Base-by-base conservation (phyloP, 2,113 vertebrate species). In the Cyphomyrus plagiostoma region DNA sequence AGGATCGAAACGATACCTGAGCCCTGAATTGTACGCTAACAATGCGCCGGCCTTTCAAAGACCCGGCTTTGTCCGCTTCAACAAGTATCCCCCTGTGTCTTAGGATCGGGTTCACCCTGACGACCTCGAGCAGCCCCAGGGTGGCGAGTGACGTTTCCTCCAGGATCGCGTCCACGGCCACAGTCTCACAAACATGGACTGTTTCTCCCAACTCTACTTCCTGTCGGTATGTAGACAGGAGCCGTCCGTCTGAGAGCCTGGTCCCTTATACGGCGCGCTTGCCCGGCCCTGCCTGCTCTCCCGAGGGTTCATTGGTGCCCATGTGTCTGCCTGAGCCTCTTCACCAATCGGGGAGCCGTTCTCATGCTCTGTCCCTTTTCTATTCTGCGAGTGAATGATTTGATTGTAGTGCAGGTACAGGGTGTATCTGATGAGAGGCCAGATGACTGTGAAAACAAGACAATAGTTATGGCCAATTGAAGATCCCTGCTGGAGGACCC, bases 381-480 rank as follows among this genome's bases (percentile, higher is more conserved):
- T 56, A 62, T 87, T 23, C 86, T 87, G 26, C 30, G 7, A 56
- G 50, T 87, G 86, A 87, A 58, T 39, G 52, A 56, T 58, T 30
- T 26, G 30, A 35, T 87, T 30, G 86, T 94, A 93, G 94, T 96
- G 95, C 94, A 95, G 62, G 92, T 94, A 95, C 95, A 91, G 92
- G 92, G 93, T 92, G 93, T 96, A 96, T 97, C 95, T 96, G 96
- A 96, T 96, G 90, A 89, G 93, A 92, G 94, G 91, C 95, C 92
- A 94, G 95, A 94, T 95, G 93, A 94, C 94, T 95, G 94, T 96
- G 96, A 97, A 96, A 95, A 93, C 92, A 91, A 92, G 93, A 94
- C 92, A 88, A 86, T 93, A 93, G 94, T 96, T 93, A 94, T 92
- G 93, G 93, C 92, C 94, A 94, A 94, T 95, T 92, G 92, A 82